Conservation (phyloP, 2,797 vertebrate genomes). For the Cheirogaleus major region DNA sequence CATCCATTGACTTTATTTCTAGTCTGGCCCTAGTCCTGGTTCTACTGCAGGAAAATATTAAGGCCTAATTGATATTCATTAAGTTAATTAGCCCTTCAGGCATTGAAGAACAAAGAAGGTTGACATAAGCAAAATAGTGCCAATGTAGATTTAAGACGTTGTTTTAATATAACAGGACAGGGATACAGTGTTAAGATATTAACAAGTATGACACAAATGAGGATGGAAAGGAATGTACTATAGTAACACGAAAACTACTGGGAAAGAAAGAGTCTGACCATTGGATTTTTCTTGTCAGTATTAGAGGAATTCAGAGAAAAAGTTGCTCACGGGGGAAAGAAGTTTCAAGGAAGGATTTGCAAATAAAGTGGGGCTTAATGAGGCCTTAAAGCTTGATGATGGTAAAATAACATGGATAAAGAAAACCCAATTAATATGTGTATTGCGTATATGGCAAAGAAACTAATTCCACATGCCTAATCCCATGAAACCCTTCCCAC, state of each 20-base stretch:
- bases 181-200: not conserved
- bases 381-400: not conserved
- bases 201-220: not conserved
- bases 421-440: not conserved
- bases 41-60: not conserved
- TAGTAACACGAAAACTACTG: not conserved
- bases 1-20: not conserved
- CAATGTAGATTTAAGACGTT: not conserved
- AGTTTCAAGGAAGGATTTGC: slow-evolving; percentile 43
- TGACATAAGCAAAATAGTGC: not conserved
- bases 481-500: not conserved
- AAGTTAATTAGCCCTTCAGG: not conserved
- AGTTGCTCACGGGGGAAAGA: not conserved
- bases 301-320: slow-evolving; percentile 36
- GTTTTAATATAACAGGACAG: not conserved
- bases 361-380: slow-evolving; percentile 35
- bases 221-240: not conserved
- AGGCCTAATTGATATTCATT: not conserved
- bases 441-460: not conserved
- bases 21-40: not conserved
- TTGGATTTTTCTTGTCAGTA: not conserved
- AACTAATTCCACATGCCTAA: not conserved
- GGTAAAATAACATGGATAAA: slow-evolving; percentile 32
- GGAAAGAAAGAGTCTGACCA: not conserved
- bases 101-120: not conserved